Evolutionary conservation across 2,888 invertebrate species (phyloP), one percentile per base, ranked within the genome.

Genomic region (Mechanitis messenoides): DNA sequence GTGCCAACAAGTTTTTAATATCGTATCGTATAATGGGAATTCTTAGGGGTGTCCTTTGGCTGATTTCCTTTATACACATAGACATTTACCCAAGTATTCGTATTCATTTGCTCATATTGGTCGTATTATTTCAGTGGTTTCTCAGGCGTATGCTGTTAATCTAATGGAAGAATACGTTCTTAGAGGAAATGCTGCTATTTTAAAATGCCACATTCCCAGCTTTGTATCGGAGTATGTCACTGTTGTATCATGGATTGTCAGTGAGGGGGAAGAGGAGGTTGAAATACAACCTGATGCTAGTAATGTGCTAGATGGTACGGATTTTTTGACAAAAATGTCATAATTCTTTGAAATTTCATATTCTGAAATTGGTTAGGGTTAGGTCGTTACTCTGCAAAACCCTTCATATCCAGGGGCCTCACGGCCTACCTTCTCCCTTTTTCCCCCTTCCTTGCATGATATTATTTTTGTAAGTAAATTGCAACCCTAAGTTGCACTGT

Each of bases 121-220:
- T 63, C 70, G 56, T 69, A 66, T 87, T 85, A 84, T 94, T 93
- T 85, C 94, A 97, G 97, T 96, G 87, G 96, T 97, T 79, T 94
- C 95, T 79, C 97, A 97, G 92, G 92, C 93, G 72, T 97, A 96
- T 91, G 94, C 94, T 80, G 95, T 96, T 76, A 96, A 96, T 92
- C 94, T 97, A 78, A 95, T 96, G 95, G 96, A 96, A 84, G 96
- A 97, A 89, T 96, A 96, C 88, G 96, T 97, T 73, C 92, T 97
- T 75, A 93, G 94, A 83, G 96, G 96, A 77, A 97, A 97, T 90
- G 94, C 96, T 74, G 97, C 96, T 76, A 95, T 97, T 85, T 92
- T 97, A 83, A 96, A 97, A 92, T 97, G 97, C 91, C 96, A 96
- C 90, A 96, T 97, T 85, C 96, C 97, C 75, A 96, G 96, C 91